Percentiles rank a stretch among this genome's conserved stretches.
Conservation (phyloP, 2,888 invertebrate species). For the Holacanthella duospinosa region DNA sequence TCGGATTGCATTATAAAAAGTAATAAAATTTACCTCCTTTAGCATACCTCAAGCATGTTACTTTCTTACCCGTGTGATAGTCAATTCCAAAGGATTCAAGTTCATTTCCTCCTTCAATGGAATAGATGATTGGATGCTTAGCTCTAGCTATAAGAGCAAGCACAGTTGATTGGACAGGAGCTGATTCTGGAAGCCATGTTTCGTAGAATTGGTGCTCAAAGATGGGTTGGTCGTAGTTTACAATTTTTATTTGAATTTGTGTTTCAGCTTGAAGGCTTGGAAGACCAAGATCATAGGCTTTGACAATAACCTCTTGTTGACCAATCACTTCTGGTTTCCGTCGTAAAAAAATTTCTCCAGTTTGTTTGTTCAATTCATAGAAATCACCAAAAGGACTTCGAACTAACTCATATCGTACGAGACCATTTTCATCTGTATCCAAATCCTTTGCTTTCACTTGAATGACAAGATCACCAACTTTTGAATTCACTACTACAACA, state of each 20-base stretch:
- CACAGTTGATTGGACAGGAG: slow-evolving; percentile 61
- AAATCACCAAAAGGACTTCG: slow-evolving; percentile 76
- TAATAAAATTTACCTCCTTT: too few relatives aligned
- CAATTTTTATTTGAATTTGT: slow-evolving; percentile 57
- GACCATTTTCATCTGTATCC: slow-evolving; percentile 82
- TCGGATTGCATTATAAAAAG: neutral
- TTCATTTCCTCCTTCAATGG: slow-evolving; percentile 70
- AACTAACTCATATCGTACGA: slow-evolving; percentile 79
- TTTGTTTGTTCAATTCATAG: slow-evolving; percentile 74
- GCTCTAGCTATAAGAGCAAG: slow-evolving; percentile 48
- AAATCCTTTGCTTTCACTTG: slow-evolving; percentile 73
- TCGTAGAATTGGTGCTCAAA: slow-evolving; percentile 80
- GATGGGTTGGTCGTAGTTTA: slow-evolving; percentile 52
- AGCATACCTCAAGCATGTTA: neutral
- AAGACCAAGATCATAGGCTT: slow-evolving; percentile 78
- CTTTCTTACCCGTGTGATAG: slow-evolving; percentile 81
- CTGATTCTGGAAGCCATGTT: slow-evolving; percentile 69
- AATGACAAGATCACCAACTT: slow-evolving; percentile 66
- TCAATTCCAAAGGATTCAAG: slow-evolving; percentile 79
- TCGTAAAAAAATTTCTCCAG: slow-evolving; percentile 72
- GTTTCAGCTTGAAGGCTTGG: slow-evolving; percentile 64
- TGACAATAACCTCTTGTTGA: slow-evolving; percentile 66
- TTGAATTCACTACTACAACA: slow-evolving; percentile 75
- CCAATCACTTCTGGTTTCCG: slow-evolving; percentile 66
- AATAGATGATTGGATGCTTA: slow-evolving; percentile 53